These are phyloP conservation scores for Paedocypris sp. DNA, from an alignment of 2,113 vertebrate genomes.

Conservation along the genomic window DNA sequence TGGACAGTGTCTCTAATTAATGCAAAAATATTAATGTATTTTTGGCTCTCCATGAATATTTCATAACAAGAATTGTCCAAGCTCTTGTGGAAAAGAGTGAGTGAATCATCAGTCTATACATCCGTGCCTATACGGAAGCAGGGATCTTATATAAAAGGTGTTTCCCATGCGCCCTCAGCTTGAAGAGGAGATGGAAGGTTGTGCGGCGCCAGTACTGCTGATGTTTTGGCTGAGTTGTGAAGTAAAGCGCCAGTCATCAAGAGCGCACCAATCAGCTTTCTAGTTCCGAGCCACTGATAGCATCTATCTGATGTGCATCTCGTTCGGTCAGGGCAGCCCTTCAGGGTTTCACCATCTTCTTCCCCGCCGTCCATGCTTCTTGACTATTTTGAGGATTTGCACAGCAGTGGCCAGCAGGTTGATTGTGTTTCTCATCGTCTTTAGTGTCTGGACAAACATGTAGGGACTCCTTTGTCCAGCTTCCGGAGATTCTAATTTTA, in stretches of 20 bases:
- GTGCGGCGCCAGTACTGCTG: conserved; percentile 50
- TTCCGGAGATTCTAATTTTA: conserved; percentile 55
- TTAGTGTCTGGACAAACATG: conserved; percentile 23
- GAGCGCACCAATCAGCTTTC: conserved; percentile 38
- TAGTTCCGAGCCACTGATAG: conserved; percentile 45
- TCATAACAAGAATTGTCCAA: not conserved
- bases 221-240: conserved; percentile 58
- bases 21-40: no score
- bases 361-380: conserved; percentile 10
- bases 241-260: conserved; percentile 34
- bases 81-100: not conserved
- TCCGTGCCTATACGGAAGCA: not conserved
- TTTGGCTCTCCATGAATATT: no score
- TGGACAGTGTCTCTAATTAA: no score
- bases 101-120: not conserved
- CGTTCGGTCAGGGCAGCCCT: conserved; percentile 14
- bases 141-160: conserved; percentile 30
- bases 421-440: conserved; percentile 11
- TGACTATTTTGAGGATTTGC: conserved; percentile 24
- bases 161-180: conserved; percentile 30
- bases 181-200: not conserved
- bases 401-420: not conserved
- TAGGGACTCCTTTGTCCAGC: conserved; percentile 34
- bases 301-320: conserved; percentile 52
- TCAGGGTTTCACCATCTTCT: conserved; percentile 22